Percentiles rank a stretch among this genome's conserved stretches.
Conservation (phyloP, 1,140 invertebrate species). For the Drosophila fuyamai region DNA sequence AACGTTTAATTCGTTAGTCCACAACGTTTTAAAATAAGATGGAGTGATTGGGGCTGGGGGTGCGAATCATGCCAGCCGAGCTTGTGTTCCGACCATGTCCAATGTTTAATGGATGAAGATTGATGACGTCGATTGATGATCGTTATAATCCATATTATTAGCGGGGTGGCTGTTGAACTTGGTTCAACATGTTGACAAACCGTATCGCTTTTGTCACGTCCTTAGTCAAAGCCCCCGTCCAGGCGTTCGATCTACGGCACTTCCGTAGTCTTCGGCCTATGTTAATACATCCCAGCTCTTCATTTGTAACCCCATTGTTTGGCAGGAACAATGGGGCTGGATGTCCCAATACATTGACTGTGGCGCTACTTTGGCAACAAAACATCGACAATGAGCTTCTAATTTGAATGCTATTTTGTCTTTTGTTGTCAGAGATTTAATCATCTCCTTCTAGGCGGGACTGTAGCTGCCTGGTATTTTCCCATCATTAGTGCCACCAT, state of each 20-base stretch:
- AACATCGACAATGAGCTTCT: slow-evolving; percentile 75
- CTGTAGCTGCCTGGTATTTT: slow-evolving; percentile 38
- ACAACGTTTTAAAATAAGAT: no score
- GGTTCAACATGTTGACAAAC: slow-evolving; percentile 1
- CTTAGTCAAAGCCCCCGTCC: slow-evolving; percentile 1
- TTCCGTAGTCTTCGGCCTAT: slow-evolving; percentile 8
- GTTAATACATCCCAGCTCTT: slow-evolving; percentile 27
- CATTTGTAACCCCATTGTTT: slow-evolving; percentile 76
- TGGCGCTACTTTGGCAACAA: slow-evolving; percentile 73
- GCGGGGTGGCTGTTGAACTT: slow-evolving; percentile 4
- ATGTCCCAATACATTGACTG: slow-evolving; percentile 18
- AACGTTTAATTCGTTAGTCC: no score
- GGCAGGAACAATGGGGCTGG: slow-evolving; percentile 54
- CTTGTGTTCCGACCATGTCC: slow-evolving; percentile 27
- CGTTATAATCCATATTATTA: slow-evolving; percentile 54
- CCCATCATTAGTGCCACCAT: slow-evolving; percentile 75
- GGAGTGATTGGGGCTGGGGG: background rate
- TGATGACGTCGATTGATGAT: slow-evolving; percentile 69
- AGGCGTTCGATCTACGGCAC: slow-evolving; percentile 11
- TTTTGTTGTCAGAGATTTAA: slow-evolving; percentile 78
- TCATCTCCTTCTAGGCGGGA: slow-evolving; percentile 56
- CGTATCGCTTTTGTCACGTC: slow-evolving; percentile 9
- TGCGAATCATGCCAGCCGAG: background rate
- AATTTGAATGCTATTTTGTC: slow-evolving; percentile 81
- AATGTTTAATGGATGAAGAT: slow-evolving; percentile 74